These are phyloP conservation scores for Ephestia elutella DNA, from an alignment of 1,140 invertebrate genomes.

Conservation along the genomic window DNA sequence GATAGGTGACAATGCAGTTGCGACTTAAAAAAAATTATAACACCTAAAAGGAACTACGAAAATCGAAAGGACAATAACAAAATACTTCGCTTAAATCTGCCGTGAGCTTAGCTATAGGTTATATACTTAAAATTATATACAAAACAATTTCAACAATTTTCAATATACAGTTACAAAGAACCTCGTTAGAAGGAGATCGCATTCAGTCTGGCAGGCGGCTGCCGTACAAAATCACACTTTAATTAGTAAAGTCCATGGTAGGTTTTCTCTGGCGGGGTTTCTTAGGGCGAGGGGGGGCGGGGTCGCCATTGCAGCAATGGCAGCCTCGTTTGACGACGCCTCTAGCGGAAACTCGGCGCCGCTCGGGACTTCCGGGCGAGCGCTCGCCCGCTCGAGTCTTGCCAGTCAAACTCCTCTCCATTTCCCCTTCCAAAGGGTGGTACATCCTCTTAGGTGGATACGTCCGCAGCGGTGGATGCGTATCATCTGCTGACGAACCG, in stretches of 20 bases:
- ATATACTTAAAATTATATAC: constrained; percentile 48
- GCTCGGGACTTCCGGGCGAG: constrained; percentile 32
- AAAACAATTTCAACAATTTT: constrained; percentile 62
- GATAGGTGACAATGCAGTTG: constrained; percentile 40
- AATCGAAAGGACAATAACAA: constrained; percentile 36
- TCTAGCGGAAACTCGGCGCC: constrained; percentile 53
- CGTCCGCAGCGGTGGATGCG: constrained; percentile 48
- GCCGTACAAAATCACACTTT: constrained; percentile 12
- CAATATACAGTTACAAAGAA: constrained; percentile 34
- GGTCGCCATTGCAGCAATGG: constrained; percentile 63
- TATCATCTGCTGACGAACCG: constrained; percentile 42
- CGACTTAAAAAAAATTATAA: constrained; percentile 36
- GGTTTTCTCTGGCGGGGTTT: constrained; percentile 50
- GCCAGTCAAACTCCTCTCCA: constrained; percentile 44
- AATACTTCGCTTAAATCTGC: constrained; percentile 19
- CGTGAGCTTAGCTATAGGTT: constrained; percentile 23
- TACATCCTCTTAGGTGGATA: constrained; percentile 46
- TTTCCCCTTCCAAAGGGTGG: constrained; percentile 28
- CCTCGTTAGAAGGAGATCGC: constrained; percentile 43
- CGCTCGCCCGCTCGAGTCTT: constrained; percentile 58
- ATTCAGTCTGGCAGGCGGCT: constrained; percentile 40
- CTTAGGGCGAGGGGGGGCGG: constrained; percentile 46
- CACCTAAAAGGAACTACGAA: constrained; percentile 44
- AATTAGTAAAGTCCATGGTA: constrained; percentile 41
- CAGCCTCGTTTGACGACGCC: constrained; percentile 67